Evolutionary conservation across 2,113 vertebrate species (phyloP), one percentile per base, ranked within the genome.

Genomic region (Oryzias melastigma): DNA sequence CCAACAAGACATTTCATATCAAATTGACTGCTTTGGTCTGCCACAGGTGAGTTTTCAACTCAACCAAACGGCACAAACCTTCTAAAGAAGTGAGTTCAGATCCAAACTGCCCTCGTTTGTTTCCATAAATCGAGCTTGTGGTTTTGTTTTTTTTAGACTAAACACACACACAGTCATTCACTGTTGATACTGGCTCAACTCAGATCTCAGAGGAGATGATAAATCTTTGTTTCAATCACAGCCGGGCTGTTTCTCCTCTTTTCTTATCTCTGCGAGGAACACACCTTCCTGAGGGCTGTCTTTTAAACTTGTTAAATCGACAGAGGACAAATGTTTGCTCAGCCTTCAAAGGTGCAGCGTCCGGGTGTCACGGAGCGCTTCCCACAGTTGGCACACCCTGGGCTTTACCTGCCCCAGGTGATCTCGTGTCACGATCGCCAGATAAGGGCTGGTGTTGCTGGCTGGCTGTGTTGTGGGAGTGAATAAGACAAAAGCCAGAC

Each of bases 401-500:
- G 20, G 5, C 74, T 67, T 46, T 68, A 71, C 73, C 77, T 68
- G 76, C 66, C 80, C 75, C 59, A 70, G 82, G 75, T 66, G 78
- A 85, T 83, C 44, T 49, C 16, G 35, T 62, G 67, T 46, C 35
- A 58, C 70, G 62, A 80, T 81, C 6, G 50, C 12, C 52, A 71
- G 82, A 91, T 91, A 85, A 89, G 67, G 48, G 62, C 20, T 61
- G 48, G 63, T 81, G 83, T 84, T 81, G 73, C 80, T 58, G 70
- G 64, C 71, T 86, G 44, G 62, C 81, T 82, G 77, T 83, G 80
- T 77, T 82, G 68, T 81, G 77, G 76, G 75, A 51, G 74, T 90
- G 87, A 87, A 81, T 66, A 87, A 83, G 84, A 87, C 84, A 90
- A 89, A 88, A 88, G 85, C 75, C 82, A 88, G 86, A 89, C 82